Percentiles rank a stretch among this genome's conserved stretches.
Evolutionary conservation across 2,113 vertebrate genomes (phyloP).

Genomic region (Hypocryptadius cinnamomeus): DNA sequence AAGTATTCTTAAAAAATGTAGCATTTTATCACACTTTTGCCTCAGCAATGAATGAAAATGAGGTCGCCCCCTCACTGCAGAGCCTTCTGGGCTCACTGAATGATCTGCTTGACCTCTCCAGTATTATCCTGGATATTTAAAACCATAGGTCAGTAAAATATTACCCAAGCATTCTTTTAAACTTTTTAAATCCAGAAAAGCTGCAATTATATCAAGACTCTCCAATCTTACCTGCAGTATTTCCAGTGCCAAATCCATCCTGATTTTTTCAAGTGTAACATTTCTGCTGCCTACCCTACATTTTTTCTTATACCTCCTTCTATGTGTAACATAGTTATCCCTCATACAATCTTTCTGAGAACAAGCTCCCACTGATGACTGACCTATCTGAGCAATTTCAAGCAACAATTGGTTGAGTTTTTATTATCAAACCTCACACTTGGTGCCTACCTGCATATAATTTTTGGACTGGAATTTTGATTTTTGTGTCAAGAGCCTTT

Average conservation of each 20-base stretch:
- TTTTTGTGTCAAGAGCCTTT: neutral
- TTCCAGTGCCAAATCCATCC: neutral
- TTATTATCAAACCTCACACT: neutral
- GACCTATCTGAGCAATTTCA: neutral
- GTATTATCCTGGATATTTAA: neutral
- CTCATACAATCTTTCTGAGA: neutral
- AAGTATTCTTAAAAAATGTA: neutral
- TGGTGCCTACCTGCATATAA: neutral
- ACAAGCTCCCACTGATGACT: neutral
- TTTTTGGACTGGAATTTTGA: neutral
- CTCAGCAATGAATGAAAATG: neutral
- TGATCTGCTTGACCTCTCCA: neutral
- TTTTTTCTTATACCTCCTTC: neutral
- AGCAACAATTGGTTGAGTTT: neutral
- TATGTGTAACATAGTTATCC: neutral
- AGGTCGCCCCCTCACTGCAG: neutral
- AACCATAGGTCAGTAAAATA: neutral
- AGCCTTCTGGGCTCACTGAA: neutral
- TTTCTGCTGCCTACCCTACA: neutral
- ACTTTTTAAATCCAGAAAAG: neutral
- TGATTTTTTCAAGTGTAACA: neutral
- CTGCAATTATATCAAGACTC: neutral
- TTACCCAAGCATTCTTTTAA: neutral
- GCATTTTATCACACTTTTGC: neutral
- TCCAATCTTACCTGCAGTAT: neutral